phyloP scores from a whole-genome alignment of 2,888 invertebrate genomes.

The Phrixothrix hirtus region DNA sequence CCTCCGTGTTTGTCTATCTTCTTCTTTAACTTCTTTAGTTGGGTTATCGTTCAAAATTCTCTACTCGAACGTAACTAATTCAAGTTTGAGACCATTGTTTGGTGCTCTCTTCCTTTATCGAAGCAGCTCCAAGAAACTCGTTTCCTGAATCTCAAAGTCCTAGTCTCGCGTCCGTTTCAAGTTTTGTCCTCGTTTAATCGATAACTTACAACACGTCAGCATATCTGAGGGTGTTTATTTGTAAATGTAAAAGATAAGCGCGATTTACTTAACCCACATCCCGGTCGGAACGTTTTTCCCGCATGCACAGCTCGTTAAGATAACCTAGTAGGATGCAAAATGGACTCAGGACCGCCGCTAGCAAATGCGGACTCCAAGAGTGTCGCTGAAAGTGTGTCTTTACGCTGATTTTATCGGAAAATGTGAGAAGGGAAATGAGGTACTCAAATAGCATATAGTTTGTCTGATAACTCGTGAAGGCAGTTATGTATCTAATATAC shows the following conservation, averaged over 20 bases:
- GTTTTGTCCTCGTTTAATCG: constrained; percentile 24
- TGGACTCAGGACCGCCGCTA: constrained; percentile 33
- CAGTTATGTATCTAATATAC: constrained; percentile 38
- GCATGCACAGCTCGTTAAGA: constrained; percentile 39
- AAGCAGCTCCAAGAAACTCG: constrained; percentile 30
- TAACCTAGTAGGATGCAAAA: constrained; percentile 42
- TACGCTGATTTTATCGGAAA: constrained; percentile 36
- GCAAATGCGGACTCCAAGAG: constrained; percentile 26
- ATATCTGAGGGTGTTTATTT: constrained; percentile 40
- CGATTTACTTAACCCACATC: constrained; percentile 38
- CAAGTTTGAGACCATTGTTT: constrained; percentile 57
- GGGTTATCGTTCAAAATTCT: constrained; percentile 58
- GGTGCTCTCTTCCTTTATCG: constrained; percentile 40
- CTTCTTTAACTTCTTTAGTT: constrained; percentile 53
- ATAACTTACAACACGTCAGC: constrained; percentile 25
- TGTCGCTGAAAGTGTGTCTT: constrained; percentile 29
- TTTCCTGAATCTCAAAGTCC: constrained; percentile 36
- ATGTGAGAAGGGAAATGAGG: constrained; percentile 37
- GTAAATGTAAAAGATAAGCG: constrained; percentile 41
- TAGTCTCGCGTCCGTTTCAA: constrained; percentile 14
- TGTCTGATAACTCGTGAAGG: constrained; percentile 42
- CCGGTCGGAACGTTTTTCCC: constrained; percentile 39
- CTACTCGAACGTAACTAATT: constrained; percentile 58
- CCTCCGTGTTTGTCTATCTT: constrained; percentile 35
- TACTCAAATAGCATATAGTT: constrained; percentile 38